Conservation (phyloP, 2,888 invertebrate species). For the Nomada hirtipes region DNA sequence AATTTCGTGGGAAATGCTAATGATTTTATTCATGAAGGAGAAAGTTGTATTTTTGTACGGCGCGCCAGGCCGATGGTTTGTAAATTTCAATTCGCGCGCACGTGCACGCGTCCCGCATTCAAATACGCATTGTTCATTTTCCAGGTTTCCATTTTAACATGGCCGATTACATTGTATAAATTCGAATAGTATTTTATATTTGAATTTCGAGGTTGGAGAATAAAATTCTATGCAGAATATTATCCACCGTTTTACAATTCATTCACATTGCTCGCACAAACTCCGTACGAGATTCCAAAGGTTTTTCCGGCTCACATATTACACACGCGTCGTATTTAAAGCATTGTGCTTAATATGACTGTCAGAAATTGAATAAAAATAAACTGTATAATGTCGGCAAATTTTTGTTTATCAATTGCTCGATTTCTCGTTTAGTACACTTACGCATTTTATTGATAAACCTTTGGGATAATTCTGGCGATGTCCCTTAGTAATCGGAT, state of each 20-base stretch:
- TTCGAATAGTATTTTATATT: slow-evolving; percentile 65
- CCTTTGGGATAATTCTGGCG: too few relatives aligned
- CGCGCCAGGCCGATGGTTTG: slow-evolving; percentile 25
- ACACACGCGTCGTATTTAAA: neutral
- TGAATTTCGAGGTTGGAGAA: slow-evolving; percentile 68
- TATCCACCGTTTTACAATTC: neutral
- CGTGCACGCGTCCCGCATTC: slow-evolving; percentile 23
- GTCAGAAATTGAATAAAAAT: neutral
- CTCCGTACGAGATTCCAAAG: neutral
- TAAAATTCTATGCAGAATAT: slow-evolving; percentile 65
- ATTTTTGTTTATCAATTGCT: too few relatives aligned
- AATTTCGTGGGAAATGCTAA: slow-evolving; percentile 36
- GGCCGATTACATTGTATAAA: slow-evolving; percentile 61
- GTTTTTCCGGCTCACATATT: neutral
- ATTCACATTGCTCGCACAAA: neutral
- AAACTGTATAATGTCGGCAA: too few relatives aligned
- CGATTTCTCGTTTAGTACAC: too few relatives aligned
- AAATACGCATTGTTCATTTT: slow-evolving; percentile 45
- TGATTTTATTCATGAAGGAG: slow-evolving; percentile 42
- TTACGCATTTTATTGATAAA: too few relatives aligned
- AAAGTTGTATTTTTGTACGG: slow-evolving; percentile 41
- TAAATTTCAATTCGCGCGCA: slow-evolving; percentile 46
- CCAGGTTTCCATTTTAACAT: slow-evolving; percentile 48
- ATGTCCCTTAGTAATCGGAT: too few relatives aligned
- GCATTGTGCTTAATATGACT: neutral